Conservation (phyloP, 2,888 invertebrate genomes). For the Eretmocerus hayati region DNA sequence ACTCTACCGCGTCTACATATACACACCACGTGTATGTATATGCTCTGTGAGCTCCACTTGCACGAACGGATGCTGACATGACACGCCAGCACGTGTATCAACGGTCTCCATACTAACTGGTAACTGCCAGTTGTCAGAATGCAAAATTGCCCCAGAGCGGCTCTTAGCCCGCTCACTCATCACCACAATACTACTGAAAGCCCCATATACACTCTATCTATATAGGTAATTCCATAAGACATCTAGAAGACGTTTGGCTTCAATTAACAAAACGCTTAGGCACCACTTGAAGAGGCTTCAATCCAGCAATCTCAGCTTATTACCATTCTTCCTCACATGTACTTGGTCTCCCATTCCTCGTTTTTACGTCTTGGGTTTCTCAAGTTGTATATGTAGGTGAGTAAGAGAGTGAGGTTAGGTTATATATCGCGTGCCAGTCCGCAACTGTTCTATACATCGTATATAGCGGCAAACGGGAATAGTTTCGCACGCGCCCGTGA, state of each 20-base stretch:
- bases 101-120: slow-evolving; percentile 21
- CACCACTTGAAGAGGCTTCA: slow-evolving; percentile 10
- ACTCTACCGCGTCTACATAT: too few species aligned
- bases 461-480: too few species aligned
- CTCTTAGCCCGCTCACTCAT: slow-evolving; percentile 5
- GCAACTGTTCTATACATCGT: too few species aligned
- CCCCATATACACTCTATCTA: not conserved
- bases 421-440: too few species aligned
- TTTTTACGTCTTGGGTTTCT: too few species aligned
- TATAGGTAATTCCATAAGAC: too few species aligned
- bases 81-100: slow-evolving; percentile 35
- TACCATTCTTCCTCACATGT: too few species aligned
- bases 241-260: slow-evolving; percentile 16
- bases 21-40: too few species aligned
- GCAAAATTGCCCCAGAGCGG: slow-evolving; percentile 27
- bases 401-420: too few species aligned
- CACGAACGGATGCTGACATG: slow-evolving; percentile 30
- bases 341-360: too few species aligned
- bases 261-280: slow-evolving; percentile 21
- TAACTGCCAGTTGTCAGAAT: slow-evolving; percentile 40
- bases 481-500: not conserved
- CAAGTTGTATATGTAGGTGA: too few species aligned
- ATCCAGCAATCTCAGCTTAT: slow-evolving; percentile 7
- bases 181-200: not conserved
- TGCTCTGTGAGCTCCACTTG: too few species aligned